Percentiles rank a stretch among this genome's conserved stretches.
phyloP scores from a whole-genome alignment of 2,113 vertebrate genomes.

The Syngnathus typhle region DNA sequence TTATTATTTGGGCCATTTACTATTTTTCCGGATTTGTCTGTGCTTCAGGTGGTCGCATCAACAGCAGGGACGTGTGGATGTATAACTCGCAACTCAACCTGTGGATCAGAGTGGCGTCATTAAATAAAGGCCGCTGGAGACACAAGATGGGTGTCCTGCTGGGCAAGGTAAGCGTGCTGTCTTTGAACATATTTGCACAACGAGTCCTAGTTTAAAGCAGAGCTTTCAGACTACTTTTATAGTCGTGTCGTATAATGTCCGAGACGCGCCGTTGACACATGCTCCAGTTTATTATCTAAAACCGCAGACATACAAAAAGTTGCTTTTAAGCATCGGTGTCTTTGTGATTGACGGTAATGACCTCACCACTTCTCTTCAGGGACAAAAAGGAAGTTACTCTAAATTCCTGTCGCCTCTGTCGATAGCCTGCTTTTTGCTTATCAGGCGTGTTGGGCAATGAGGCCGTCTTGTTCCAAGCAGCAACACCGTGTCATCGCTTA shows the following conservation, averaged over 20 bases:
- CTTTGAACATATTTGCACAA: background rate
- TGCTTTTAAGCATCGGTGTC: background rate
- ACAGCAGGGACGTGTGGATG: slow-evolving; percentile 96
- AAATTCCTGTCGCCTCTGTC: slow-evolving; percentile 1
- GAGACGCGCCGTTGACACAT: background rate
- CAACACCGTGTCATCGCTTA: background rate
- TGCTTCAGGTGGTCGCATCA: slow-evolving; percentile 88
- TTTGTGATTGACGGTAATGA: slow-evolving; percentile 5
- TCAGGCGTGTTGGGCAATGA: background rate
- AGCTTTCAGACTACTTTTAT: background rate
- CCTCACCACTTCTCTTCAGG: background rate
- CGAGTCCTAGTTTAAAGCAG: background rate
- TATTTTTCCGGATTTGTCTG: background rate
- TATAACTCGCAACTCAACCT: slow-evolving; percentile 98
- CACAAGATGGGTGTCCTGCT: slow-evolving; percentile 98
- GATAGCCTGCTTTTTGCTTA: background rate
- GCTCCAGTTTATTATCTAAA: background rate
- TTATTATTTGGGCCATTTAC: no score
- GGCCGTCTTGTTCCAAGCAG: background rate
- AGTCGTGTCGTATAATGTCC: background rate
- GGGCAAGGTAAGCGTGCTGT: slow-evolving; percentile 82
- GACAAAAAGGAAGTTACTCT: background rate
- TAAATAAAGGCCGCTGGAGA: slow-evolving; percentile 97
- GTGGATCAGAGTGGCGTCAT: slow-evolving; percentile 95
- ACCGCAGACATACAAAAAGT: background rate